Conservation (phyloP, 2,113 vertebrate genomes). For the Petaurus breviceps region DNA sequence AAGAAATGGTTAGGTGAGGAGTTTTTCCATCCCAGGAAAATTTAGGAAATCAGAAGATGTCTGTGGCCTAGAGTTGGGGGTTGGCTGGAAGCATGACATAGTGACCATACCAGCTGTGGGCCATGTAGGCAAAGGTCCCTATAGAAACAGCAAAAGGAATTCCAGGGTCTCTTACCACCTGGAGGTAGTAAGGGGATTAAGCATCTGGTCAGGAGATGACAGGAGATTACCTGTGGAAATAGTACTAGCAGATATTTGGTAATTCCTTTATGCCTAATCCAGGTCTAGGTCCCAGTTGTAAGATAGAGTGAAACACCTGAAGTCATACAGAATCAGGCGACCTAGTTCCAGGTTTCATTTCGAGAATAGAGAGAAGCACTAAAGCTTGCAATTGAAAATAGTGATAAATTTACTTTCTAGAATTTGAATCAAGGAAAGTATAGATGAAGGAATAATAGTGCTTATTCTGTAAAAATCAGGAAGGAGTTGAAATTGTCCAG, state of each 20-base stretch:
- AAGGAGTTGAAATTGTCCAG: neutral
- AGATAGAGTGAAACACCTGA: neutral
- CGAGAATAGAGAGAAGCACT: neutral
- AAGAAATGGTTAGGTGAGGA: neutral
- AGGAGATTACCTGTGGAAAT: rapidly evolving
- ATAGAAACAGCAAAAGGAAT: neutral
- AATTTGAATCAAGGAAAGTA: neutral
- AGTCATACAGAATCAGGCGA: neutral
- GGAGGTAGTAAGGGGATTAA: neutral
- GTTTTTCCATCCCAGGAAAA: neutral
- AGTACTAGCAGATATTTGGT: neutral
- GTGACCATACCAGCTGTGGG: neutral
- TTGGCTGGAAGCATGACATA: neutral
- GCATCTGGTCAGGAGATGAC: neutral
- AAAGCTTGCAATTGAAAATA: neutral
- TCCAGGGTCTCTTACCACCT: neutral
- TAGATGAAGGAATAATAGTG: neutral
- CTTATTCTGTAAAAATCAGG: neutral
- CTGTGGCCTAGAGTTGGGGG: rapidly evolving
- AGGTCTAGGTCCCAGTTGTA: neutral
- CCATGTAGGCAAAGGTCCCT: neutral
- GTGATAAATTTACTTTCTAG: neutral
- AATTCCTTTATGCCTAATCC: neutral
- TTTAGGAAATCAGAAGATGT: neutral
- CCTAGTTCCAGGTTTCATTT: neutral